phyloP scores from a whole-genome alignment of 1,140 invertebrate genomes.

The Oppia nitens region DNA sequence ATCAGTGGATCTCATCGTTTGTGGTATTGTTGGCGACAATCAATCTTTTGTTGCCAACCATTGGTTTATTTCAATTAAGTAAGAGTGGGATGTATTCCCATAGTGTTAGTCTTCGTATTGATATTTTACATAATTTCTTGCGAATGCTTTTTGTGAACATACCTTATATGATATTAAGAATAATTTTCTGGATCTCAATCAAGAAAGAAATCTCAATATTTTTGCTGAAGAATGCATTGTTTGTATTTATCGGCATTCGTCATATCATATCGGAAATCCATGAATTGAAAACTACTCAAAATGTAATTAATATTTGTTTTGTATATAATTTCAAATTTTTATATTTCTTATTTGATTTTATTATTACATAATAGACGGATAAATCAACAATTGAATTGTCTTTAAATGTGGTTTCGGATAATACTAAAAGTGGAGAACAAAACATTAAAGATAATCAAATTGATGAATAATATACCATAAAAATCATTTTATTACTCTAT shows the following conservation, averaged over 20 bases:
- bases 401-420: neutral
- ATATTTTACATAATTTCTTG: neutral
- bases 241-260: neutral
- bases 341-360: too few species aligned
- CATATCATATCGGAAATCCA: neutral
- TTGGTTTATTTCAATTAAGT: neutral
- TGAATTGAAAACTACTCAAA: neutral
- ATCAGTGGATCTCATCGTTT: neutral
- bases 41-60: neutral
- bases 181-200: neutral
- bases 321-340: neutral
- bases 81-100: neutral
- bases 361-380: neutral
- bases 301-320: too few species aligned
- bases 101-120: neutral
- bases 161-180: neutral
- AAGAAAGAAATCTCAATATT: neutral
- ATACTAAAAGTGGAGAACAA: neutral
- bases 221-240: neutral
- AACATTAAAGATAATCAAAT: neutral
- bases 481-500: neutral
- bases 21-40: neutral
- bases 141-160: neutral
- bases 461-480: neutral
- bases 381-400: neutral